Base-by-base conservation (phyloP, 2,113 vertebrate species). In the Ciconia boyciana region DNA sequence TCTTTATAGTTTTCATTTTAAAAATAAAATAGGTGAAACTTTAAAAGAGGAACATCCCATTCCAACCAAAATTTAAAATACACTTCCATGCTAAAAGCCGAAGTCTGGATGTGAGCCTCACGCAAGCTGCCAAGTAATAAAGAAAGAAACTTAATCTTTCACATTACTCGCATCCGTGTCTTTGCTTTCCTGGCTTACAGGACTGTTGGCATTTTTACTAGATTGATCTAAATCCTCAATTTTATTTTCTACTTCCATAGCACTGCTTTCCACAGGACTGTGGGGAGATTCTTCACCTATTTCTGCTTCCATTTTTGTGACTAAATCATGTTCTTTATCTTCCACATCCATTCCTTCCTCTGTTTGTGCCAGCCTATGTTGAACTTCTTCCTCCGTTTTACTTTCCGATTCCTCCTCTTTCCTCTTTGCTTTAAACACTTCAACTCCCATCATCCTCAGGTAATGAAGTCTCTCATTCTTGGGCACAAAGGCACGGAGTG, bases 381-480 rank as follows among this genome's bases (percentile, higher is more conserved):
- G 49, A 68, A 62, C 84, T 34, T 32, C 61, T 57, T 96, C 96
- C 7, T 39, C 57, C 0, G 70, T 46, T 66, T 77, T 81, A 48
- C 57, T 88, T 81, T 96, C 83, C 0, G 34, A 11, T 34, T 82
- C 71, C 9, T 97, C 97, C 17, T 97, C 97, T 93, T 96, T 97
- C 76, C 94, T 97, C 95, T 98, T 98, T 49, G 99, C 99, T 74
- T 97, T 98, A 92, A 98, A 98, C 58, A 99, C 98, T 96, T 99
- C 99, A 68, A 99, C 98, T 20, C 99, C 99, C 96, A 99, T 98
- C 99, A 99, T 99, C 78, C 99, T 98, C 78, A 99, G 98, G 95
- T 99, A 99, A 96, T 99, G 99, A 62, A 99, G 98, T 55, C 99
- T 98, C 95, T 99, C 99, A 15, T 99, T 99, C 90, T 99, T 99